Base-by-base conservation (phyloP, 2,888 invertebrate genomes). In the Scotopteryx bipunctaria region DNA sequence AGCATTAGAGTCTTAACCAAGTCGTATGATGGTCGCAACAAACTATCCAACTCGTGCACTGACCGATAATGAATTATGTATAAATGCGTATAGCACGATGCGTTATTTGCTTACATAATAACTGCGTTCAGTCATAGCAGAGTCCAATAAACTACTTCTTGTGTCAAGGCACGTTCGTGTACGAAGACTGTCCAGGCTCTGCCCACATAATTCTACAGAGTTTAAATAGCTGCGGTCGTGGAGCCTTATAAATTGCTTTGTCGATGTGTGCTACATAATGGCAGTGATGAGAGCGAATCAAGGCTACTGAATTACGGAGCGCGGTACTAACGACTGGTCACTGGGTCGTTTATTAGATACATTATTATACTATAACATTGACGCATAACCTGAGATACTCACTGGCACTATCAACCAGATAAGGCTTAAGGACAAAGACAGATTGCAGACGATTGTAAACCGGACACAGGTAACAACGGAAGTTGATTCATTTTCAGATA, bases 81-180 rank as follows among this genome's bases (percentile, higher is more conserved):
- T 83, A 64, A 66, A 63, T 70, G 66, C 67, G 57, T 55, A 55
- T 47, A 48, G 59, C 61, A 64, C 71, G 60, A 75, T 76, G 76
- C 78, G 81, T 76, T 85, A 82, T 84, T 78, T 82, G 82, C 76
- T 87, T 85, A 86, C 84, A 85, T 86, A 87, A 86, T 74, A 80
- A 66, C 56, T 63, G 69, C 60, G 70, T 73, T 68, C 63, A 66
- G 69, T 69, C 65, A 68, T 72, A 73, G 68, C 71, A 59, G 73
- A 76, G 77, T 73, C 81, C 78, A 80, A 79, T 78, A 80, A 80
- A 81, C 79, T 81, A 77, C 76, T 84, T 84, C 78, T 76, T 59
- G 62, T 83, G 73, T 81, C 82, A 76, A 81, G 71, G 71, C 86
- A 86, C 87, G 83, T 86, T 82, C 74, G 49, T 48, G 65, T 63